phyloP scores from a whole-genome alignment of 2,797 vertebrate genomes.

The Oreonectes daqikongensis region DNA sequence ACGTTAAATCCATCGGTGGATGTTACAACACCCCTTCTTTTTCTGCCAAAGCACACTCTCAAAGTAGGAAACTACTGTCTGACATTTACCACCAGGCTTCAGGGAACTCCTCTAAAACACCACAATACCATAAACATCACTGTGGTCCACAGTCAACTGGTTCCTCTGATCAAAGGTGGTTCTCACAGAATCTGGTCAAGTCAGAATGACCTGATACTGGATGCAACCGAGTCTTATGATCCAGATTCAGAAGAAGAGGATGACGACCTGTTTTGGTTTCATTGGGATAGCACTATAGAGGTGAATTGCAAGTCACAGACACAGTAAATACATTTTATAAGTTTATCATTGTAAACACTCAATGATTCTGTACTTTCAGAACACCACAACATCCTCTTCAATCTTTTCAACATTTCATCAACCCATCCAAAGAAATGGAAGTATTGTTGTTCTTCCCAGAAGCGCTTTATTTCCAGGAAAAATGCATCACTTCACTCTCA shows the following conservation, averaged over 20 bases:
- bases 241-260: constrained; percentile 67
- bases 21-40: constrained; percentile 66
- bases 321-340: background rate
- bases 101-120: constrained; percentile 70
- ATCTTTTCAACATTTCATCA: constrained; percentile 20
- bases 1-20: constrained; percentile 56
- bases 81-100: constrained; percentile 70
- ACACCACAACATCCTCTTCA: constrained; percentile 19
- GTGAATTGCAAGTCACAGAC: constrained; percentile 56
- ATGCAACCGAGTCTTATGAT: constrained; percentile 77
- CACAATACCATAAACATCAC: constrained; percentile 59
- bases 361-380: constrained; percentile 41
- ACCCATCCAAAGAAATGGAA: constrained; percentile 50
- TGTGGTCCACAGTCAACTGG: constrained; percentile 71
- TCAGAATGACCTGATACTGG: constrained; percentile 71
- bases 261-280: constrained; percentile 67
- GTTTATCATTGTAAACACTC: background rate
- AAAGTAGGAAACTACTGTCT: constrained; percentile 72
- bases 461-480: constrained; percentile 58
- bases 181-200: constrained; percentile 72
- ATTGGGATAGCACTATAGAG: constrained; percentile 67
- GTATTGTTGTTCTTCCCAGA: constrained; percentile 62
- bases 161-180: constrained; percentile 78
- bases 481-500: constrained; percentile 73
- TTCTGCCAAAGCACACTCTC: constrained; percentile 70